phyloP scores from a whole-genome alignment of 2,797 vertebrate species.

The Oreochromis grahami region DNA sequence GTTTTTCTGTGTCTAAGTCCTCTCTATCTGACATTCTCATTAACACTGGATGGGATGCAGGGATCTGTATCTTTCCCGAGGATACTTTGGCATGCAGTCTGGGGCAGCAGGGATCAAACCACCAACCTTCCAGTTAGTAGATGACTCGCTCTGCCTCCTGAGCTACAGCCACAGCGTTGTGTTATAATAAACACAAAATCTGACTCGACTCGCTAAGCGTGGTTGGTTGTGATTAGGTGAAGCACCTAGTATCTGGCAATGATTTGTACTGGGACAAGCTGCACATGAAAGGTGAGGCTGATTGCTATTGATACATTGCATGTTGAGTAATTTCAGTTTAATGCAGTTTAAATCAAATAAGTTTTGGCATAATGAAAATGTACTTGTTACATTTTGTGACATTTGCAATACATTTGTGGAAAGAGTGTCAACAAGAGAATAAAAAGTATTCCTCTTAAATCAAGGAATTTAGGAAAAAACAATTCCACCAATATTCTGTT shows the following conservation, averaged over 20 bases:
- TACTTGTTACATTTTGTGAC: background rate
- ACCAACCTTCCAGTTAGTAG: background rate
- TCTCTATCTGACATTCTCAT: background rate
- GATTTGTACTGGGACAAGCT: background rate
- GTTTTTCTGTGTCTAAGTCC: background rate
- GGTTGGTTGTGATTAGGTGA: background rate
- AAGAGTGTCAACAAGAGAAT: fast-evolving
- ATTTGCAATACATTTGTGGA: background rate
- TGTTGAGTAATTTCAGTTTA: background rate
- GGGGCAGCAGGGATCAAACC: background rate
- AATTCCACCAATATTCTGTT: background rate
- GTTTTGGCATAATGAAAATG: fast-evolving
- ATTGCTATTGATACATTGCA: background rate
- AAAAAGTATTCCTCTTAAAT: background rate
- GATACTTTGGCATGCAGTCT: background rate
- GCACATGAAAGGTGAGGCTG: background rate
- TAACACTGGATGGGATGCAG: background rate
- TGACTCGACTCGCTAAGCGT: fast-evolving
- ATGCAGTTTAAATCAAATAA: background rate
- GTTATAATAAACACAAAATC: background rate
- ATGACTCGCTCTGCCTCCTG: background rate
- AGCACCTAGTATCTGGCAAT: background rate
- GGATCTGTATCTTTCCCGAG: background rate
- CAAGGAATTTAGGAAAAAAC: background rate
- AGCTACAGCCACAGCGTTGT: background rate